Evolutionary conservation across 2,113 vertebrate species (phyloP).

Genomic region (Siniperca knerii): DNA sequence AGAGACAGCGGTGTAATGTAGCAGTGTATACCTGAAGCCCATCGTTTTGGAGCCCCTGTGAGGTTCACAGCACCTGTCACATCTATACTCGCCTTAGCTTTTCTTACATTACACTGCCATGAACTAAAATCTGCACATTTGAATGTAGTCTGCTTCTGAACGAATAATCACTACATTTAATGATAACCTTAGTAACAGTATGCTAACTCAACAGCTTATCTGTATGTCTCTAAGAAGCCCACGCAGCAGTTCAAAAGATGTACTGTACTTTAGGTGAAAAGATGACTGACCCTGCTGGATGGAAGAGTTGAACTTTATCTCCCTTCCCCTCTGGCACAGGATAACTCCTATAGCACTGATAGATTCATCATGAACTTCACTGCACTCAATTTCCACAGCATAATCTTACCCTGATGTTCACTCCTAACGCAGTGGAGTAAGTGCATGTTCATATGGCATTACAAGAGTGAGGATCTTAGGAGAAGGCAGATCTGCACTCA

Average conservation of each 20-base stretch:
- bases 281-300: background rate
- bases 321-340: background rate
- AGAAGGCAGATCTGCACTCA: conserved; percentile 4
- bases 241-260: background rate
- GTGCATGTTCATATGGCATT: conserved; percentile 36
- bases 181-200: background rate
- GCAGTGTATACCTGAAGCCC: too few relatives aligned
- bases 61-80: too few relatives aligned
- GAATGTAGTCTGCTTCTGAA: background rate
- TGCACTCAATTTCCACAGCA: conserved; percentile 13
- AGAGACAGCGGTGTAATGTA: too few relatives aligned
- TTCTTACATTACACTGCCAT: background rate
- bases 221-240: background rate
- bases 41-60: background rate
- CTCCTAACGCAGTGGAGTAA: conserved; percentile 15
- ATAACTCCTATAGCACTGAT: conserved; percentile 30
- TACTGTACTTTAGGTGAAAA: background rate
- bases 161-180: background rate
- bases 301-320: conserved; percentile 8
- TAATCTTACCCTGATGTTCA: background rate
- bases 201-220: background rate
- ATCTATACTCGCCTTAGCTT: background rate
- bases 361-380: conserved; percentile 23
- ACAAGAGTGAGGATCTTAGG: conserved; percentile 25
- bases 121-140: background rate